Evolutionary conservation across 64 coral and sea anemone genomes (phyloP).

Genomic region (Stichodactyla helianthus): DNA sequence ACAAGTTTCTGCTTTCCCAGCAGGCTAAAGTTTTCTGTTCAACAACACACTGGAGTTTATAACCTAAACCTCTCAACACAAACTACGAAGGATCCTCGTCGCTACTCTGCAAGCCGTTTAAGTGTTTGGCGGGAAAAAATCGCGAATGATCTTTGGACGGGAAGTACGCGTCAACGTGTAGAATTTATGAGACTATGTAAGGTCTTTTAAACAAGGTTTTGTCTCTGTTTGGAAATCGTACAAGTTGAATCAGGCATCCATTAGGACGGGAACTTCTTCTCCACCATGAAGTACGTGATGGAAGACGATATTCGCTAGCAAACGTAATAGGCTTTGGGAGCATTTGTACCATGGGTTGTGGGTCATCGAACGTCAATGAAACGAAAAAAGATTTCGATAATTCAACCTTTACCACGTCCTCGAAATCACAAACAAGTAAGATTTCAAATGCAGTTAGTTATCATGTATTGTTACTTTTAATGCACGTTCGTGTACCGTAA

Average conservation of each 20-base stretch:
- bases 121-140: constrained; percentile 3
- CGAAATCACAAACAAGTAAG: constrained; percentile 6
- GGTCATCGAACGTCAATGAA: not conserved
- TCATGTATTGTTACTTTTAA: not conserved
- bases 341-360: not conserved
- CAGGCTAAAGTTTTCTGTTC: not conserved
- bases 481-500: not conserved
- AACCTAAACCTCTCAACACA: not conserved
- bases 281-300: not conserved
- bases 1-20: not conserved
- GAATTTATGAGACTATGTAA: not conserved
- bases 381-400: not conserved
- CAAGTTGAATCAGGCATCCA: not conserved
- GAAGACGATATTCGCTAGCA: constrained; percentile 6
- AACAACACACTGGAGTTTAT: not conserved
- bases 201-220: not conserved
- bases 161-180: not conserved
- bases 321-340: not conserved
- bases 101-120: not conserved
- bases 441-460: not conserved
- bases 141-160: not conserved
- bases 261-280: not conserved
- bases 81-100: not conserved
- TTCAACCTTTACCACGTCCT: not conserved
- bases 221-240: not conserved